These are phyloP conservation scores for Pyxicephalus adspersus DNA, from an alignment of 2,113 vertebrate genomes.

Conservation along the genomic window DNA sequence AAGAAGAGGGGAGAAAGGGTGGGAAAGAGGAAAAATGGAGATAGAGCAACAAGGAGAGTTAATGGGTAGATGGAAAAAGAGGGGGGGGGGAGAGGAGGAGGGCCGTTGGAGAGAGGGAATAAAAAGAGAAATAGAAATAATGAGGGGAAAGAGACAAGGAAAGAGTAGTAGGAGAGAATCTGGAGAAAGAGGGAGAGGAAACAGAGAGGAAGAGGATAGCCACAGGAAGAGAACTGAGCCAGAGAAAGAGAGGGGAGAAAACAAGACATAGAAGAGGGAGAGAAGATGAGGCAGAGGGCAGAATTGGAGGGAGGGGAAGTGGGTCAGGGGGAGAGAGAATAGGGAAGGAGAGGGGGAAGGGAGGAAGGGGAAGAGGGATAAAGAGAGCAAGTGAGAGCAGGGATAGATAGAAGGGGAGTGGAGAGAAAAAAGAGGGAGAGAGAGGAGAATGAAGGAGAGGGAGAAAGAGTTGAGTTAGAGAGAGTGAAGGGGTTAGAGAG, in stretches of 20 bases:
- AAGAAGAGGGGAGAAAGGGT: not conserved
- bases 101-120: not conserved
- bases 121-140: not conserved
- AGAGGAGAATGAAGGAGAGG: not conserved
- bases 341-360: too few species aligned
- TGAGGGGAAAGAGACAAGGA: not conserved
- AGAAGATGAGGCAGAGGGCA: not conserved
- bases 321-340: not conserved
- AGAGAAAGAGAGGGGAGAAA: too few species aligned
- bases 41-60: not conserved
- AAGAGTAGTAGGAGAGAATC: not conserved
- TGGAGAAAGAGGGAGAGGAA: not conserved
- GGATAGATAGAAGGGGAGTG: too few species aligned
- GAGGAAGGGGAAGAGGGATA: too few species aligned
- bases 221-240: too few species aligned
- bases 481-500: too few species aligned
- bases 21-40: not conserved
- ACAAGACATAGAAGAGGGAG: not conserved
- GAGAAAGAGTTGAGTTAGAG: too few species aligned
- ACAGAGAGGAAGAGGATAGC: too few species aligned
- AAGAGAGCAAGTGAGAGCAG: not conserved
- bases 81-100: not conserved
- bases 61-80: too few species aligned
- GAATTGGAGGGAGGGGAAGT: not conserved
- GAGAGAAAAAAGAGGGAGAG: not conserved